Percentiles rank a stretch among this genome's conserved stretches.
phyloP scores from a whole-genome alignment of 2,888 invertebrate species.

The Heliothis peltigera region DNA sequence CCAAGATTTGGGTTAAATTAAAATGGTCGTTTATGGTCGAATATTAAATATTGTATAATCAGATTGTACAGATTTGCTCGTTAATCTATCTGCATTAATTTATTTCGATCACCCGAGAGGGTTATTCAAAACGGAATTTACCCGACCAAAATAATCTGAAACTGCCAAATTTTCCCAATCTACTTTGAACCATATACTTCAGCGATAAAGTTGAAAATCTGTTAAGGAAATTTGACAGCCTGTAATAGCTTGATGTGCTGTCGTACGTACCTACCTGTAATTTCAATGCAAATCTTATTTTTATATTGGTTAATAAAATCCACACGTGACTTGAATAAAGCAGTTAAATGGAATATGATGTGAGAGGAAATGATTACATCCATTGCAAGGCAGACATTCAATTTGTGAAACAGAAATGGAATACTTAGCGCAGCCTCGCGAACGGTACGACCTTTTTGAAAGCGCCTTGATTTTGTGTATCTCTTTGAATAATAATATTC shows the following conservation, averaged over 20 bases:
- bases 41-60: too few species aligned
- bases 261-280: too few species aligned
- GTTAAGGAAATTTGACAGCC: too few species aligned
- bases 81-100: background rate
- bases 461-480: background rate
- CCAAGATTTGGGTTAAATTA: too few species aligned
- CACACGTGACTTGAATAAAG: background rate
- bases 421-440: conserved; percentile 17
- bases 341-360: background rate
- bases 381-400: background rate
- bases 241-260: too few species aligned
- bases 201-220: too few species aligned
- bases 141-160: conserved; percentile 3
- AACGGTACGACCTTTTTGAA: background rate
- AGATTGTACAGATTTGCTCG: background rate
- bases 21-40: too few species aligned
- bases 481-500: background rate
- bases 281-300: conserved; percentile 8
- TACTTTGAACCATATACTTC: too few species aligned
- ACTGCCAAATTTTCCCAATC: too few species aligned
- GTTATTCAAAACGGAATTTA: conserved; percentile 6
- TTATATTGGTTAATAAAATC: conserved; percentile 3
- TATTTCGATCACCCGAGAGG: background rate
- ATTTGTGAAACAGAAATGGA: conserved; percentile 5
- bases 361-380: conserved; percentile 2